phyloP scores from a whole-genome alignment of 2,113 vertebrate species.

The Nettapus auritus region DNA sequence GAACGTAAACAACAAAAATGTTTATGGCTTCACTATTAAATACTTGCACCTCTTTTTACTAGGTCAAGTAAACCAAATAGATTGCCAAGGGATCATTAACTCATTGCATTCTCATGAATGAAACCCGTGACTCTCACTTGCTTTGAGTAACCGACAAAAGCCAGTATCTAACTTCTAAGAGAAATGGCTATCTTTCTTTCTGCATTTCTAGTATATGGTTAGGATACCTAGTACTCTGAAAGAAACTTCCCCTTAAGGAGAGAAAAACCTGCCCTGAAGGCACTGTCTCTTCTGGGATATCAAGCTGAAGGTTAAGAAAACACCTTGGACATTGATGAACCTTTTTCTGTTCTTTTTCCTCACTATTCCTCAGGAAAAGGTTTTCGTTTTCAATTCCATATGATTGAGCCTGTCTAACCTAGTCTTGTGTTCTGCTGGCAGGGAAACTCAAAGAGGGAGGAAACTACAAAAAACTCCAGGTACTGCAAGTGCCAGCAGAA shows the following conservation, averaged over 20 bases:
- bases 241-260: background rate
- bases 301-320: background rate
- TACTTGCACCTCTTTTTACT: background rate
- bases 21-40: background rate
- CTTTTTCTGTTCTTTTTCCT: background rate
- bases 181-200: background rate
- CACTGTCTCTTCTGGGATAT: background rate
- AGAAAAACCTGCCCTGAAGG: background rate
- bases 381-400: background rate
- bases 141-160: background rate
- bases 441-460: background rate
- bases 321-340: background rate
- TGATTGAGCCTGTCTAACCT: background rate
- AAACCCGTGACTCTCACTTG: background rate
- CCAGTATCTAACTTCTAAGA: background rate
- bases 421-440: background rate
- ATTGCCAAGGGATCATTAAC: background rate
- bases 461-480: background rate
- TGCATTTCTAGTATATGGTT: background rate
- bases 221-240: background rate
- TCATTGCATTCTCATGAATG: accelerated
- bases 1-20: background rate
- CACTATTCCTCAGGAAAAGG: background rate
- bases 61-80: background rate
- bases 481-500: background rate